Evolutionary conservation across 2,888 invertebrate genomes (phyloP).

Genomic region (Agrotis ipsilon): DNA sequence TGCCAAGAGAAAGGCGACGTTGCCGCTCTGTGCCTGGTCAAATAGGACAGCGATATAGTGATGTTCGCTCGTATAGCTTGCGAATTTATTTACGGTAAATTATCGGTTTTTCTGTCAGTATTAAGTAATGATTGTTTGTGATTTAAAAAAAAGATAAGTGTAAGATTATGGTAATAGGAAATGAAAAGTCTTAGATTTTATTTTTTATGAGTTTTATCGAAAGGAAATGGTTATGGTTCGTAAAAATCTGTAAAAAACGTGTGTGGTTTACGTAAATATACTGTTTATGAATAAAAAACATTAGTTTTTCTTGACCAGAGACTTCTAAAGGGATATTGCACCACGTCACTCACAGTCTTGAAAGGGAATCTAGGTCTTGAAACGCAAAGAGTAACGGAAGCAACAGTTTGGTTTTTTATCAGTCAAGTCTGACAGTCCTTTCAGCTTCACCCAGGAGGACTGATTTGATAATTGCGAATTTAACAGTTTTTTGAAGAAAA

Average conservation of each 20-base stretch:
- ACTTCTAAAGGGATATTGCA: no score
- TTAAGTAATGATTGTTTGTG: conserved; percentile 13
- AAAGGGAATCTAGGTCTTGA: no score
- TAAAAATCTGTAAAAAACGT: neutral
- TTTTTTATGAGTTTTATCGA: neutral
- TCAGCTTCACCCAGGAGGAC: no score
- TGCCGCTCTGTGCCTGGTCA: conserved; percentile 78
- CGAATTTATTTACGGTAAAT: conserved; percentile 34
- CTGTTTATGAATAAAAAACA: no score
- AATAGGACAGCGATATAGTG: conserved; percentile 59
- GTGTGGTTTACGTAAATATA: neutral
- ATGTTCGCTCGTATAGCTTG: conserved; percentile 13
- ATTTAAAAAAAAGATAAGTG: conserved; percentile 21
- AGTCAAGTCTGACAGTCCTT: no score
- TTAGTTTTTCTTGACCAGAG: no score
- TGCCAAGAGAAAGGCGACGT: conserved; percentile 78
- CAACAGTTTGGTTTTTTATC: no score
- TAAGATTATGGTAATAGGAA: conserved; percentile 16
- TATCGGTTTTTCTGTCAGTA: conserved; percentile 15
- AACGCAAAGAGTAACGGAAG: no score
- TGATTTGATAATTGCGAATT: no score
- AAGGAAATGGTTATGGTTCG: neutral
- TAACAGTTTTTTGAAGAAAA: no score
- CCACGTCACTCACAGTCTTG: no score
- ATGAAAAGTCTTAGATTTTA: neutral